Evolutionary conservation across 1,140 invertebrate genomes (phyloP), one percentile per base, ranked within the genome.

Genomic region (Parasteatoda tepidariorum): DNA sequence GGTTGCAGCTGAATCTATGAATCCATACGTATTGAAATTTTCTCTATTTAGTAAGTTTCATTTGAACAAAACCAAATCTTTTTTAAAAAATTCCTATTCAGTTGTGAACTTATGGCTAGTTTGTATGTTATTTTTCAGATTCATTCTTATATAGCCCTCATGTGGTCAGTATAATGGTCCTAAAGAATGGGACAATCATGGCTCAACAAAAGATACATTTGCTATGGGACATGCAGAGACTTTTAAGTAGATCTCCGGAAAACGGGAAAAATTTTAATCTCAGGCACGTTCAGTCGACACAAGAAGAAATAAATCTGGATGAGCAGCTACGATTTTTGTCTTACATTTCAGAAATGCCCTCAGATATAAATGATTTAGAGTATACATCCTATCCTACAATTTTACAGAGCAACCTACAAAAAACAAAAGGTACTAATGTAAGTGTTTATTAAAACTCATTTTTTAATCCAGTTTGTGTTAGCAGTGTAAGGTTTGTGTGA

Each of bases 1-100:
- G 34, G 28, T 61, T 24, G 9, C 5, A 0, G 1, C 48, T 1
- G 30, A 73, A 26, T 30, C 28, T 24, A 11, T 73, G 28, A 73
- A 73, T 22, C 68, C 68, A 18, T 73, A 73, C 15, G 68, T 73
- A 24, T 9, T 73, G 54, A 54, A 57, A 57, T 73, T 54, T 18
- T 55, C 68, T n/a, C 28, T 73, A 31, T 48, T 48, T 28, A 48
- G 68, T 73, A 73, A 57, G 15, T 59, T n/a, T n/a, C n/a, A n/a
- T n/a, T n/a, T n/a, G n/a, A n/a, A n/a, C n/a, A n/a, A n/a, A n/a
- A n/a, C n/a, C n/a, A n/a, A n/a, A n/a, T n/a, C n/a, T n/a, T n/a
- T n/a, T n/a, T n/a, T n/a, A n/a, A n/a, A n/a, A n/a, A n/a, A n/a
- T n/a, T n/a, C n/a, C n/a, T n/a, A n/a, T n/a, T n/a, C n/a, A n/a